Evolutionary conservation across 2,113 vertebrate species (phyloP).

Genomic region (Herpailurus yagouaroundi): DNA sequence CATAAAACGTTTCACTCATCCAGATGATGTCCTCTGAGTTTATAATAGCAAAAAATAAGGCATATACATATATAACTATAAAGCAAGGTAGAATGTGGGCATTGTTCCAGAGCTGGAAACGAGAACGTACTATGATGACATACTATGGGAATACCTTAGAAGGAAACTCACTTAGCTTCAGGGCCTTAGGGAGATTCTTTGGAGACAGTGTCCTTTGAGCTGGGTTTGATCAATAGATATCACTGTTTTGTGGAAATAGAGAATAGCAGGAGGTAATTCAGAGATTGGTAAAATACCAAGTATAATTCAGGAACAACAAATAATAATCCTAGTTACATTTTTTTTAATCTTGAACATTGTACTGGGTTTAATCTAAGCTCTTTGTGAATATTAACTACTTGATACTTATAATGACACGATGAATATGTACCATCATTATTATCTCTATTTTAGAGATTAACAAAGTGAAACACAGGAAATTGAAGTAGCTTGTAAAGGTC

Average conservation of each 20-base stretch:
- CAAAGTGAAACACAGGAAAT: background rate
- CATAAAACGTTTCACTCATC: background rate
- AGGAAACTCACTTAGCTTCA: background rate
- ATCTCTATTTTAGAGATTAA: background rate
- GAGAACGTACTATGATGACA: background rate
- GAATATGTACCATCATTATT: background rate
- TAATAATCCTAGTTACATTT: background rate
- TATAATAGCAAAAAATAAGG: background rate
- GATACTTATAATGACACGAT: background rate
- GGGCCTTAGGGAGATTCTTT: background rate
- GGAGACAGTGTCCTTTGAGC: background rate
- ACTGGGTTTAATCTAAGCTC: background rate
- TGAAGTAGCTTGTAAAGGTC: background rate
- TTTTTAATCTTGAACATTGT: background rate
- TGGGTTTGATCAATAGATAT: background rate
- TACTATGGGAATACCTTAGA: background rate
- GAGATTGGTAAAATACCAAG: background rate
- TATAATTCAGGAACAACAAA: background rate
- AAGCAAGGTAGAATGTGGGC: background rate
- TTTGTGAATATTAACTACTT: conserved; percentile 1
- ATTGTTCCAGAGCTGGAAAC: background rate
- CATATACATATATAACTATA: background rate
- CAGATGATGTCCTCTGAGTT: background rate
- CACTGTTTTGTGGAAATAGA: background rate
- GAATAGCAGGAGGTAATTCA: background rate